phyloP scores from a whole-genome alignment of 1,140 invertebrate species.

The Euwallacea similis region DNA sequence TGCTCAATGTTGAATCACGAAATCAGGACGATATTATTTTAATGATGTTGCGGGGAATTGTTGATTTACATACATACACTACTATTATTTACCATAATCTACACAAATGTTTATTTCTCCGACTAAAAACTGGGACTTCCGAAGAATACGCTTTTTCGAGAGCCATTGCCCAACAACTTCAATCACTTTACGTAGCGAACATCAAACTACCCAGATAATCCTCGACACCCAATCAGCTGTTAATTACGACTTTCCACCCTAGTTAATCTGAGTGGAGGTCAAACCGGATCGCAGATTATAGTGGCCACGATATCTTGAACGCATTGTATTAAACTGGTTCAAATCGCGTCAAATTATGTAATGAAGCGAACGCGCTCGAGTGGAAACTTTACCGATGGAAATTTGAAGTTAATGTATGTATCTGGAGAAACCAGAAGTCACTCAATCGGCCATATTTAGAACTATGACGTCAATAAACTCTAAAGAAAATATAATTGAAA shows the following conservation, averaged over 20 bases:
- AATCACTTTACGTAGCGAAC: neutral
- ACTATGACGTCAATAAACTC: no score
- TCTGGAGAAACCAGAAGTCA: no score
- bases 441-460: no score
- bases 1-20: conserved; percentile 2
- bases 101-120: neutral
- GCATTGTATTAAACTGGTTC: conserved; percentile 18
- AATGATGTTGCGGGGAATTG: neutral
- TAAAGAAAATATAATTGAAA: no score
- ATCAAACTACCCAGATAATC: conserved; percentile 3
- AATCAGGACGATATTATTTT: neutral
- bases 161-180: neutral
- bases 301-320: conserved; percentile 1
- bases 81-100: neutral
- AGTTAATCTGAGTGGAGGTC: conserved; percentile 5
- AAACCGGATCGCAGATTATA: conserved; percentile 8
- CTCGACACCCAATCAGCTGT: neutral
- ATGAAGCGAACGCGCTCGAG: neutral
- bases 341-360: conserved; percentile 11
- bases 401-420: neutral
- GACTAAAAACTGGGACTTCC: neutral
- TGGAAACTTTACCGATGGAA: neutral
- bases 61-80: neutral
- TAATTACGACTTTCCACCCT: conserved; percentile 5
- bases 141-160: neutral